Evolutionary conservation across 2,888 invertebrate genomes (phyloP).

Genomic region (Trissolcus brochymenae): DNA sequence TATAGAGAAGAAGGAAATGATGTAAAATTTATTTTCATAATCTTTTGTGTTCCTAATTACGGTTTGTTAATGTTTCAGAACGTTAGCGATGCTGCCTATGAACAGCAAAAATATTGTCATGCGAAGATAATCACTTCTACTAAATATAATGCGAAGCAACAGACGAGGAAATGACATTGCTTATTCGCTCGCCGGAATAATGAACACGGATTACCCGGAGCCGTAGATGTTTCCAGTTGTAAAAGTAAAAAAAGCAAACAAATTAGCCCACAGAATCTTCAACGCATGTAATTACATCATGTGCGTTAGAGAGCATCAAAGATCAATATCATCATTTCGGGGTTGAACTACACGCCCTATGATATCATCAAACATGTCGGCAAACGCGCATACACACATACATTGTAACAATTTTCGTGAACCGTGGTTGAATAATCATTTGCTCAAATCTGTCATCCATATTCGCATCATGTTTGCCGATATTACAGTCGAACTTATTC

Average conservation of each 20-base stretch:
- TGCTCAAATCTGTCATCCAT: conserved; percentile 54
- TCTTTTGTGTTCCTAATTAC: conserved; percentile 23
- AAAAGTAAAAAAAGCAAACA: conserved; percentile 9
- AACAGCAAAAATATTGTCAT: conserved; percentile 49
- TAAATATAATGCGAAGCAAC: conserved; percentile 55
- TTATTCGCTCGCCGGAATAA: conserved; percentile 34
- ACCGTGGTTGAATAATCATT: conserved; percentile 42
- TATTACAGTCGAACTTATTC: conserved; percentile 9
- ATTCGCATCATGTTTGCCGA: conserved; percentile 31
- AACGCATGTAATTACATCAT: conserved; percentile 33
- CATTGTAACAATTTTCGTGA: conserved; percentile 20
- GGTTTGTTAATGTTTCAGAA: conserved; percentile 39
- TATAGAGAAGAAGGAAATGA: no score
- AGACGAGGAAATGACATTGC: conserved; percentile 37
- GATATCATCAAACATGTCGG: conserved; percentile 18
- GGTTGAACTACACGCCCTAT: conserved; percentile 29
- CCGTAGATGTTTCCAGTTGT: conserved; percentile 37
- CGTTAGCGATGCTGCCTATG: conserved; percentile 27
- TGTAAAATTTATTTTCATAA: no score
- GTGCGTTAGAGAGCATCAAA: conserved; percentile 43
- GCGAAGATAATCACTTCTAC: conserved; percentile 64
- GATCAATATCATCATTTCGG: conserved; percentile 52
- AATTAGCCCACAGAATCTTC: conserved; percentile 25
- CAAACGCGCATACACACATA: conserved; percentile 19
- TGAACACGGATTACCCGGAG: conserved; percentile 12